Evolutionary conservation across 30 jellyfish, hydroid and myxozoan genomes (phyloP).

Genomic region (Sanderia malayensis): DNA sequence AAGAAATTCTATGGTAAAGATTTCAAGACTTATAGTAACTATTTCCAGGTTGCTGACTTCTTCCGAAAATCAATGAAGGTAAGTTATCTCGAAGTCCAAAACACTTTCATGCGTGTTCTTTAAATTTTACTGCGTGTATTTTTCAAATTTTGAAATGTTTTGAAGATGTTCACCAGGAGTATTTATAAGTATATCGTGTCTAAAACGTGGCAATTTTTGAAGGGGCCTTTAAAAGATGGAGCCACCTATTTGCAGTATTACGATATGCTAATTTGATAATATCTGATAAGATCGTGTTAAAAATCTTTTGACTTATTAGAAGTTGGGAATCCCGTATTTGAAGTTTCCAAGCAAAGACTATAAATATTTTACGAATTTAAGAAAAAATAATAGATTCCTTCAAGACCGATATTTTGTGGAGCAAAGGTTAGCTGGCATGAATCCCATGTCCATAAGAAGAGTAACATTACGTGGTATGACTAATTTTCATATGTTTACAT

Average conservation of each 20-base stretch:
- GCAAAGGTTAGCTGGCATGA: constrained; percentile 71
- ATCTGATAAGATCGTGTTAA: too few species aligned
- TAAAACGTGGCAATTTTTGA: too few species aligned
- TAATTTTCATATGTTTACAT: too few species aligned
- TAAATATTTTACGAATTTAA: constrained; percentile 37
- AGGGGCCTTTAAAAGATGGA: too few species aligned
- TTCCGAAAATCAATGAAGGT: constrained; percentile 25
- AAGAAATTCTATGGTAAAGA: background rate
- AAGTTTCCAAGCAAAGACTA: constrained; percentile 41
- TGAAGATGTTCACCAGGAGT: too few species aligned
- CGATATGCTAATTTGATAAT: too few species aligned
- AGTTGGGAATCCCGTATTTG: constrained; percentile 48
- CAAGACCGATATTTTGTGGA: constrained; percentile 64
- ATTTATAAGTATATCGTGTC: too few species aligned
- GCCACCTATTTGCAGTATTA: too few species aligned
- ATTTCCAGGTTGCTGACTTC: constrained; percentile 37
- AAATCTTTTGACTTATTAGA: constrained; percentile 32
- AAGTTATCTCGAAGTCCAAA: too few species aligned
- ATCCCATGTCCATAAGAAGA: constrained; percentile 63
- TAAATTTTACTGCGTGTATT: too few species aligned
- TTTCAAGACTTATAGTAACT: constrained; percentile 37
- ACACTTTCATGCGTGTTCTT: too few species aligned
- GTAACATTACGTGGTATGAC: constrained; percentile 55
- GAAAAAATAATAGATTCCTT: constrained; percentile 36
- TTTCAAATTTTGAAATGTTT: too few species aligned